These are phyloP conservation scores for Drosophila kohkoa DNA, from an alignment of 1,140 invertebrate species.

Conservation along the genomic window DNA sequence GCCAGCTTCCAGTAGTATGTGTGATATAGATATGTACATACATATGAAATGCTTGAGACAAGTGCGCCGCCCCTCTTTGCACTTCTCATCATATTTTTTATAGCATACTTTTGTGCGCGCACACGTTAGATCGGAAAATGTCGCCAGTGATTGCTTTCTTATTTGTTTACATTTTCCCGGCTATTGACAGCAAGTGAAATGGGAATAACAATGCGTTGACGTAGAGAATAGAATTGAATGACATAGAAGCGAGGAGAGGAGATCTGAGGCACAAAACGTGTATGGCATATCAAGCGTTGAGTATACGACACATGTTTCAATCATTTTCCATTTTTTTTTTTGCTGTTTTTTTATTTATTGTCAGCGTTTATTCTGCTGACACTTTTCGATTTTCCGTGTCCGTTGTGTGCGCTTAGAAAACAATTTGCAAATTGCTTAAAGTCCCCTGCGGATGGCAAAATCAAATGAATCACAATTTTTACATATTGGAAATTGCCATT, in stretches of 20 bases:
- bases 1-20: not conserved
- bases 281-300: slow-evolving; percentile 71
- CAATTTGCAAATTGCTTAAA: slow-evolving; percentile 80
- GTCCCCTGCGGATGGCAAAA: slow-evolving; percentile 48
- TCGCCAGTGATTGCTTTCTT: slow-evolving; percentile 77
- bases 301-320: slow-evolving; percentile 77
- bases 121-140: slow-evolving; percentile 71
- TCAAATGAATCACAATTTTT: slow-evolving; percentile 43
- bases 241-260: slow-evolving; percentile 10
- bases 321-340: slow-evolving; percentile 72
- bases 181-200: slow-evolving; percentile 64
- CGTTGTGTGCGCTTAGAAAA: slow-evolving; percentile 73
- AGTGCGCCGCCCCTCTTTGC: slow-evolving; percentile 41
- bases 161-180: slow-evolving; percentile 76
- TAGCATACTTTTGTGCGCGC: slow-evolving; percentile 72
- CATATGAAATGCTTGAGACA: slow-evolving; percentile 15
- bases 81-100: slow-evolving; percentile 75
- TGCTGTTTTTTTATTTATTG: slow-evolving; percentile 75
- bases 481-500: slow-evolving; percentile 40
- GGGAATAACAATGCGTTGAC: slow-evolving; percentile 47
- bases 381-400: slow-evolving; percentile 52
- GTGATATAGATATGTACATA: slow-evolving; percentile 4
- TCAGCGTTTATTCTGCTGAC: slow-evolving; percentile 81
- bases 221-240: slow-evolving; percentile 12
- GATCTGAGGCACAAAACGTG: slow-evolving; percentile 46